Conservation (phyloP, 2,797 vertebrate genomes). For the Cynopterus sphinx region DNA sequence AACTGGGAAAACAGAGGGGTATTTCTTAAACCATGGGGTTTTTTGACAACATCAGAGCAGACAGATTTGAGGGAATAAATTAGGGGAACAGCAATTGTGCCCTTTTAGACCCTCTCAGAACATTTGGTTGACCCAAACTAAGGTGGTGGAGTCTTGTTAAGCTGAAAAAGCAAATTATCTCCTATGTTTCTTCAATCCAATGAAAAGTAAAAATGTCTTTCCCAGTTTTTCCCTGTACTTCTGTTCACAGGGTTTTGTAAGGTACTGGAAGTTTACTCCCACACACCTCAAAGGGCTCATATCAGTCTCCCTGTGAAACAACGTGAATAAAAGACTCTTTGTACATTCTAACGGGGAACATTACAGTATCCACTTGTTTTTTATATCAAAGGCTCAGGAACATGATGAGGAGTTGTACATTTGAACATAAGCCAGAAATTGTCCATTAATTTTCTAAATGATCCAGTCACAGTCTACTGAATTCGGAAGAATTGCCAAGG, state of each 20-base stretch:
- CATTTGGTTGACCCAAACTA: background rate
- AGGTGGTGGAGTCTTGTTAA: background rate
- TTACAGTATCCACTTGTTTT: conserved; percentile 34
- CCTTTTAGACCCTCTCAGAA: conserved; percentile 14
- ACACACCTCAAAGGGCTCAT: conserved; percentile 4
- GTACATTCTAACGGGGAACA: conserved; percentile 39
- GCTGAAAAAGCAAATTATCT: background rate
- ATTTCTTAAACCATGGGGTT: background rate
- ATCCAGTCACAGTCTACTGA: conserved; percentile 70
- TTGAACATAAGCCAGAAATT: conserved; percentile 65
- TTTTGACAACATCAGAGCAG: background rate
- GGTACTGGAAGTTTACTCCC: background rate
- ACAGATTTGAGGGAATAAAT: background rate
- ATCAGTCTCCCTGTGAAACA: conserved; percentile 25
- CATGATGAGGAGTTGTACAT: conserved; percentile 28
- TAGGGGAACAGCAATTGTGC: background rate
- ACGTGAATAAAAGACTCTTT: conserved; percentile 41
- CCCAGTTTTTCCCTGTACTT: background rate
- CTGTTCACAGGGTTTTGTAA: background rate
- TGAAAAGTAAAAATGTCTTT: conserved; percentile 5
- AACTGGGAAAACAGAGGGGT: conserved; percentile 26
- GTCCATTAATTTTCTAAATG: conserved; percentile 71
- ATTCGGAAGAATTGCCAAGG: conserved; percentile 57
- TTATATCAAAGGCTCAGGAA: conserved; percentile 54
- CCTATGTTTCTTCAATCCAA: background rate